phyloP scores from a whole-genome alignment of 2,113 vertebrate species.

The Salvator merianae region DNA sequence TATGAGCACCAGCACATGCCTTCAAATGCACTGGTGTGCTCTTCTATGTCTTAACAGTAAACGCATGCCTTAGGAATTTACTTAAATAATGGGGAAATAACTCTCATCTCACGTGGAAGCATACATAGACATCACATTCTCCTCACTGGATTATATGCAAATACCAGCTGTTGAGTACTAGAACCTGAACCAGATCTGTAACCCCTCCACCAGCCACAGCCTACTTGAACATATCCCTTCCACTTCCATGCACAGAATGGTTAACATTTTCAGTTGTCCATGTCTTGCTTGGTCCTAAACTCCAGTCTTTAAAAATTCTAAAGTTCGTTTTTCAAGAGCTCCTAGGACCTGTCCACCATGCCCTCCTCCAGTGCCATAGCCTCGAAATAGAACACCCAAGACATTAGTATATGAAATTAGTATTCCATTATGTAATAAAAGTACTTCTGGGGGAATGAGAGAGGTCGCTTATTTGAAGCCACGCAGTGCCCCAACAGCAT shows the following conservation, averaged over 20 bases:
- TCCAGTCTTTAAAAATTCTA: not conserved
- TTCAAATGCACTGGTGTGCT: too few relatives aligned
- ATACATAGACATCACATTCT: not conserved
- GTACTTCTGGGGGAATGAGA: conserved; percentile 1
- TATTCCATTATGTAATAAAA: conserved; percentile 24
- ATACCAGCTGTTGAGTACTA: not conserved
- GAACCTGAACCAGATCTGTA: too few relatives aligned
- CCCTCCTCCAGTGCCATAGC: not conserved
- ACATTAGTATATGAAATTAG: not conserved
- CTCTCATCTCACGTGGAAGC: not conserved
- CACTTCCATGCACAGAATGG: not conserved
- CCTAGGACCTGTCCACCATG: not conserved
- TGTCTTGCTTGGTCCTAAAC: not conserved
- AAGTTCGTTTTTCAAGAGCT: not conserved
- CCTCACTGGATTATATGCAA: fast-evolving
- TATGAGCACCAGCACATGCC: too few relatives aligned
- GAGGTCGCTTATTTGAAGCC: not conserved
- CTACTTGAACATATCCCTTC: too few relatives aligned
- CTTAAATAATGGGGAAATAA: not conserved
- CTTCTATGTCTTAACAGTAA: too few relatives aligned
- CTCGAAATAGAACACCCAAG: not conserved
- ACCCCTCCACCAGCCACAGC: too few relatives aligned
- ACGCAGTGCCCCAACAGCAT: not conserved
- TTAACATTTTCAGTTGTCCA: not conserved
- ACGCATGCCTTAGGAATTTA: not conserved